Evolutionary conservation across 1,140 invertebrate genomes (phyloP), one percentile per base, ranked within the genome.

Genomic region (Tetraneura akinire): DNA sequence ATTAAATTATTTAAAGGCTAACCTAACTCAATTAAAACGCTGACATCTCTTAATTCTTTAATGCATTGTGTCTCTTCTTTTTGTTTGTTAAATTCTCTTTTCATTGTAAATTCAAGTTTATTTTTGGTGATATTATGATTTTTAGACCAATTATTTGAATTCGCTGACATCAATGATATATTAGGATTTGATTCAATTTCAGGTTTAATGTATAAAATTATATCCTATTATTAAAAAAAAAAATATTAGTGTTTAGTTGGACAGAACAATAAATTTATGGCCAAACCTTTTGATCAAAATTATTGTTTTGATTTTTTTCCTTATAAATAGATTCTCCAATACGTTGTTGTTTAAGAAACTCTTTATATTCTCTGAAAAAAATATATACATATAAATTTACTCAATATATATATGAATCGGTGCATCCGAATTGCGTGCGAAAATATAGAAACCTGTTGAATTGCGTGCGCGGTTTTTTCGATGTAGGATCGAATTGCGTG

Each of bases 61-160:
- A 96, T 90, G 81, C 96, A 87, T 85, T 96, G 93, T 21, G 91
- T 91, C 85, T 97, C 95, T 86, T 96, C 95, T 84, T 92, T 91
- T 81, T 93, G 93, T 83, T 94, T 92, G 84, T 96, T 94, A 81
- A 95, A 94, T 84, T 96, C 94, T 81, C 95, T 88, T 83, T 94
- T 91, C 91, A 96, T 96, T 9, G 95, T 97, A 86, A 96, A 96
- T 82, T 92, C 93, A 82, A 94, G 89, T 85, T 95, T 95, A 81
- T 93, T 76, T 42, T 62, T 64, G 42, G 26, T 4, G 4, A 18
- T 4, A 26, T 23, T 57, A 3, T 68, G 66, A n/a, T 32, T 55
- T 6, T 64, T 66, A 10, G 18, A 42, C 53, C 60, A 74, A n/a
- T 53, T 16, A 80, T 74, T 66, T 5, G 23, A 13, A 23, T 4